Evolutionary conservation across 2,888 invertebrate genomes (phyloP).

Genomic region (Bembecia ichneumoniformis): DNA sequence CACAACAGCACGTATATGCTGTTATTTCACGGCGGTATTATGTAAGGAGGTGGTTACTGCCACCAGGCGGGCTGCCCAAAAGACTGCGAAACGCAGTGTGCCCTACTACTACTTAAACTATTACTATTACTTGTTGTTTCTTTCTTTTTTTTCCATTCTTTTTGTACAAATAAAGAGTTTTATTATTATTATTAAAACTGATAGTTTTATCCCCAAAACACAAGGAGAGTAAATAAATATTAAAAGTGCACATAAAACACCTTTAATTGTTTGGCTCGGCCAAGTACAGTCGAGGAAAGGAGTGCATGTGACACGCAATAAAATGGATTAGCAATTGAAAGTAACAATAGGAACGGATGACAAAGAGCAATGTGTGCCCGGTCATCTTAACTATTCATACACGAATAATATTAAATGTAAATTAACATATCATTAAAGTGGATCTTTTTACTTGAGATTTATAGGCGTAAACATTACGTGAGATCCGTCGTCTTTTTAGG

Average conservation of each 20-base stretch:
- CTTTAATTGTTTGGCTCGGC: neutral
- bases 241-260: neutral
- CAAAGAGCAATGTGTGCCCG: conserved; percentile 25
- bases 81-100: too few species aligned
- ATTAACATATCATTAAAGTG: conserved; percentile 65
- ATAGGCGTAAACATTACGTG: conserved; percentile 60
- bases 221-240: too few species aligned
- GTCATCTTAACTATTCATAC: conserved; percentile 38
- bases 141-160: too few species aligned
- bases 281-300: conserved; percentile 13
- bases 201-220: too few species aligned
- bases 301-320: conserved; percentile 61
- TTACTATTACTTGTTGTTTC: too few species aligned
- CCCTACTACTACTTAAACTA: too few species aligned
- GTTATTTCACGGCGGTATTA: too few species aligned
- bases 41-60: too few species aligned
- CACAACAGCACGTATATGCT: too few species aligned
- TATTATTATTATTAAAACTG: too few species aligned
- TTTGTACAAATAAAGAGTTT: too few species aligned
- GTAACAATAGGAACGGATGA: conserved; percentile 25
- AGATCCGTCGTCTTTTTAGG: conserved; percentile 23
- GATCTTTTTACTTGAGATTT: conserved; percentile 51
- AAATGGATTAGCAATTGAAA: conserved; percentile 65
- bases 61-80: too few species aligned
- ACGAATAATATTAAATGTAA: conserved; percentile 63